phyloP scores from a whole-genome alignment of 2,797 vertebrate species.

The Prunella strophiata region DNA sequence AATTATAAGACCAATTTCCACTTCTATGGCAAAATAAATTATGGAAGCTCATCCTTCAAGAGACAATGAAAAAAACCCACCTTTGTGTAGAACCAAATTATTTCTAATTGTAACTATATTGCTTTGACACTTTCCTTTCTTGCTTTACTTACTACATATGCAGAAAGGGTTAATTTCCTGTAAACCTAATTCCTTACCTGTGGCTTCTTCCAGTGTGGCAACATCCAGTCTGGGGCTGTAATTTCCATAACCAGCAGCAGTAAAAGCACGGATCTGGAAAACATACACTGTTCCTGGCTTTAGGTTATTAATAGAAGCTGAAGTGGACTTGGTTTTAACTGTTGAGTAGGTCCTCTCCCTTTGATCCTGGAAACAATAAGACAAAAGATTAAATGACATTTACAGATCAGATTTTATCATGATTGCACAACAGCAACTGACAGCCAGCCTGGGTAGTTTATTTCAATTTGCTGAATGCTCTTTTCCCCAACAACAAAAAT shows the following conservation, averaged over 20 bases:
- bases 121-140: background rate
- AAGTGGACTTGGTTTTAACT: constrained; percentile 92
- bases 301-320: constrained; percentile 94
- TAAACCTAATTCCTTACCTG: constrained; percentile 81
- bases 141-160: background rate
- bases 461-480: constrained; percentile 55
- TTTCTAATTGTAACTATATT: background rate
- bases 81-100: background rate
- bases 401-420: constrained; percentile 56
- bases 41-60: background rate
- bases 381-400: constrained; percentile 54
- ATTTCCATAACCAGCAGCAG: constrained; percentile 93
- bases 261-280: constrained; percentile 97
- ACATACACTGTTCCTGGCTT: constrained; percentile 96
- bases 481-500: constrained; percentile 9
- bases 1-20: background rate
- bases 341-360: constrained; percentile 96
- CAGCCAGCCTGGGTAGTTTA: constrained; percentile 48
- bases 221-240: constrained; percentile 93
- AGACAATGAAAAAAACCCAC: background rate
- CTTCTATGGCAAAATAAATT: background rate
- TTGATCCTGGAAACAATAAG: constrained; percentile 86
- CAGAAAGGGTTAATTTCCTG: constrained; percentile 43
- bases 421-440: constrained; percentile 43
- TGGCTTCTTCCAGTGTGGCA: constrained; percentile 93